Evolutionary conservation across 2,797 vertebrate species (phyloP).

Genomic region (Schizopygopsis pylzovi): DNA sequence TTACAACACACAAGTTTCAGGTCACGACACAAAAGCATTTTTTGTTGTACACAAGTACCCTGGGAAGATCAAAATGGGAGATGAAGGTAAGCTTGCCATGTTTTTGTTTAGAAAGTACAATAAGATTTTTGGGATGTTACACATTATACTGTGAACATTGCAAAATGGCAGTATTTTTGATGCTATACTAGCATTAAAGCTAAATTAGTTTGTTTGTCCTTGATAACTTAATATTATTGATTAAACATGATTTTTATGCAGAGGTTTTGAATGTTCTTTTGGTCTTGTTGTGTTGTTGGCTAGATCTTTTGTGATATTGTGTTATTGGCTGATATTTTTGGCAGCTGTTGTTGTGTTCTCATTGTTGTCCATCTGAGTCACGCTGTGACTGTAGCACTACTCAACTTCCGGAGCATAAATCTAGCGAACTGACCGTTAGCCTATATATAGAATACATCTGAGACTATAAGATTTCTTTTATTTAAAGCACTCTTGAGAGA

Average conservation of each 20-base stretch:
- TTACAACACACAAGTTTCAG: no score
- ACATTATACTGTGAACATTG: neutral
- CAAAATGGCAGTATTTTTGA: neutral
- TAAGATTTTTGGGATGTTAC: neutral
- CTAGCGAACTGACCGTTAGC: neutral
- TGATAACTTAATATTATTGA: neutral
- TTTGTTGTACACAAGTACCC: neutral
- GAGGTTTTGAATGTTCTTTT: neutral
- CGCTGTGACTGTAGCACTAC: neutral
- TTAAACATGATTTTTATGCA: neutral
- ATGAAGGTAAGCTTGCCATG: neutral
- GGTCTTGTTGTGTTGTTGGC: neutral
- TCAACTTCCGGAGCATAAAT: neutral
- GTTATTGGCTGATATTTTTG: neutral
- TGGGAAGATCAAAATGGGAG: neutral
- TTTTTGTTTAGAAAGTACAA: neutral
- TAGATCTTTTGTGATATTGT: neutral
- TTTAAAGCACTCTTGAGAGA: slow-evolving; percentile 27
- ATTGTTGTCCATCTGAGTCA: neutral
- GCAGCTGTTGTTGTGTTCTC: neutral
- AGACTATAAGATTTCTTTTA: slow-evolving; percentile 30
- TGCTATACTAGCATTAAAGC: neutral
- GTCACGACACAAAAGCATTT: no score
- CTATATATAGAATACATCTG: slow-evolving; percentile 21
- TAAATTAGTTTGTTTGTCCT: neutral